A percentile compares a stretch with the other conserved stretches of the same genome.
Evolutionary conservation across 2,797 vertebrate species (phyloP).

Genomic region (Diceros bicornis): DNA sequence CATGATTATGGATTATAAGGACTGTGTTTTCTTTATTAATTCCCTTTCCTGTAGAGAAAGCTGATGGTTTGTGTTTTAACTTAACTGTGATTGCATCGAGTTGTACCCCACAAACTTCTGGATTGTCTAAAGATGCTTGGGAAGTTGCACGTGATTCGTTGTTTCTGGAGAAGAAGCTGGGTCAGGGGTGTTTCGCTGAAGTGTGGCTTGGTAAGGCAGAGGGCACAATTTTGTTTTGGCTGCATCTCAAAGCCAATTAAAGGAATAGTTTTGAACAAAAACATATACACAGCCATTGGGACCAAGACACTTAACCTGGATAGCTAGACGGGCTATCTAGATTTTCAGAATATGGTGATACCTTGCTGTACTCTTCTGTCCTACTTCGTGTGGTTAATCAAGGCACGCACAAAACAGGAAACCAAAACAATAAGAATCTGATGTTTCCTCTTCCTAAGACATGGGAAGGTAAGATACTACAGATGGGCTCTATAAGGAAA

Average conservation of each 20-base stretch:
- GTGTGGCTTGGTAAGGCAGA: constrained; percentile 99
- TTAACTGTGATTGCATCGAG: constrained; percentile 97
- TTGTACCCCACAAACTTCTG: constrained; percentile 97
- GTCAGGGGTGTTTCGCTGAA: constrained; percentile 99
- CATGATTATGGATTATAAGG: constrained; percentile 92
- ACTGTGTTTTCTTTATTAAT: constrained; percentile 94
- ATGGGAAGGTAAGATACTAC: constrained; percentile 52
- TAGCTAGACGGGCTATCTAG: neutral
- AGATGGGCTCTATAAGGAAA: neutral
- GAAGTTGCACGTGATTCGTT: constrained; percentile 96
- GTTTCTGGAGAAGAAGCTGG: constrained; percentile 96
- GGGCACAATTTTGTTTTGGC: constrained; percentile 89
- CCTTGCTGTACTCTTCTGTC: neutral
- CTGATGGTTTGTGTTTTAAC: constrained; percentile 99
- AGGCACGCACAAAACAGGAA: constrained; percentile 25
- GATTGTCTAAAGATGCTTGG: constrained; percentile 99
- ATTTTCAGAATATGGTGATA: neutral
- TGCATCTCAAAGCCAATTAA: constrained; percentile 86
- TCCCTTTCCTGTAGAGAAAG: constrained; percentile 95
- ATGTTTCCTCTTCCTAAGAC: constrained; percentile 58
- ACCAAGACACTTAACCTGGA: constrained; percentile 15
- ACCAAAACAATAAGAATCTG: neutral
- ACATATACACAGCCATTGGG: neutral
- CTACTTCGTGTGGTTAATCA: neutral
- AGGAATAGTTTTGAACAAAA: constrained; percentile 83